These are phyloP conservation scores for Cactoblastis cactorum DNA, from an alignment of 2,888 invertebrate species.

Conservation along the genomic window DNA sequence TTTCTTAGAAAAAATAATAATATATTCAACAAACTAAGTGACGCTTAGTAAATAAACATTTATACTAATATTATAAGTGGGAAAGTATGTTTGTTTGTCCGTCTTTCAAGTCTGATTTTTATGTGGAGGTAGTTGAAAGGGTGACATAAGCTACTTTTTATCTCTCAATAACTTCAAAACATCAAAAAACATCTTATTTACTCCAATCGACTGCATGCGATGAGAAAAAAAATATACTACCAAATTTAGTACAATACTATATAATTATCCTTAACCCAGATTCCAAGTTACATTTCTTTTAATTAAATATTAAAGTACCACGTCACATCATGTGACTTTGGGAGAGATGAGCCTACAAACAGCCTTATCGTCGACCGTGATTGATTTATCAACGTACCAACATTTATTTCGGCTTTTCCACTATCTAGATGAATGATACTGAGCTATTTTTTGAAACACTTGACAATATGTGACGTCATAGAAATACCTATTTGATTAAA, in stretches of 20 bases:
- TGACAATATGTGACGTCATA: background rate
- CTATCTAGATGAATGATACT: conserved; percentile 8
- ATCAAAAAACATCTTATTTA: background rate
- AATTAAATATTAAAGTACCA: conserved; percentile 38
- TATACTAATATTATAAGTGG: too few species aligned
- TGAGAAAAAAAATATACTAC: conserved; percentile 8
- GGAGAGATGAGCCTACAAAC: conserved; percentile 40
- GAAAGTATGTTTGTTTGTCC: too few species aligned
- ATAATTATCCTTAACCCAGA: conserved; percentile 47
- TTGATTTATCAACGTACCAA: conserved; percentile 64
- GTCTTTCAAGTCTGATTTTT: too few species aligned
- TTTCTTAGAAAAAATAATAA: too few species aligned
- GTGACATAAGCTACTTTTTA: too few species aligned
- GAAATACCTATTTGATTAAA: background rate
- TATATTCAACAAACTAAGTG: too few species aligned
- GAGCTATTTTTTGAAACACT: conserved; percentile 9
- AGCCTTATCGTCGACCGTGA: conserved; percentile 59
- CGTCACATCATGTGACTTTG: conserved; percentile 20
- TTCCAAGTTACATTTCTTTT: conserved; percentile 36
- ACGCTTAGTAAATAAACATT: too few species aligned
- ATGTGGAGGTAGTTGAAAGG: too few species aligned
- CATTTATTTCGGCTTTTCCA: conserved; percentile 37
- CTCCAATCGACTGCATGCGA: background rate
- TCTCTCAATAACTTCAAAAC: too few species aligned
- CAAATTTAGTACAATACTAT: conserved; percentile 9